A percentile compares a stretch with the other conserved stretches of the same genome.
Evolutionary conservation across 2,113 vertebrate species (phyloP).

Genomic region (Phodopus roborovskii): DNA sequence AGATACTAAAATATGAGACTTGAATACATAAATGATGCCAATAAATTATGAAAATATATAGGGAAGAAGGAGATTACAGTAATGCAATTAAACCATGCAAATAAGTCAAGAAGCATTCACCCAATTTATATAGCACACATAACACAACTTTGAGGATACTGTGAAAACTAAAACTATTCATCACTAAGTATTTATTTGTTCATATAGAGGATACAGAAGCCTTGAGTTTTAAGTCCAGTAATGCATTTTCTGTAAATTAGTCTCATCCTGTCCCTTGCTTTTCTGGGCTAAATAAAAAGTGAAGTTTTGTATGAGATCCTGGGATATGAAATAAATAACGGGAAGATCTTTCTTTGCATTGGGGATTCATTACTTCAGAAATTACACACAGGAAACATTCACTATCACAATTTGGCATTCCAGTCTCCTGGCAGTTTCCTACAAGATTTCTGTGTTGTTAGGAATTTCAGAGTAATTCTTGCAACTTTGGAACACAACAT

Average conservation of each 20-base stretch:
- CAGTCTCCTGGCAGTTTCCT: conserved; percentile 18
- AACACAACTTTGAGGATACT: background rate
- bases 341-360: conserved; percentile 27
- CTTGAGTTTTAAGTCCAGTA: conserved; percentile 3
- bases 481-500: background rate
- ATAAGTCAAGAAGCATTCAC: conserved; percentile 6
- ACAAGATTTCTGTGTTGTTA: background rate
- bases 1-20: background rate
- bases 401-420: background rate
- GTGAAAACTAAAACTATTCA: background rate
- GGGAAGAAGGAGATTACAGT: background rate
- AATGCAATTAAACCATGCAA: conserved; percentile 36
- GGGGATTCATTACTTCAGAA: background rate
- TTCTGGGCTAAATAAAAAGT: background rate
- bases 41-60: conserved; percentile 31
- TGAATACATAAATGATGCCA: background rate
- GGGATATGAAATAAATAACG: background rate
- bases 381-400: background rate
- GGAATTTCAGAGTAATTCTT: conserved; percentile 36
- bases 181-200: background rate
- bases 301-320: background rate
- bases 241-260: conserved; percentile 10
- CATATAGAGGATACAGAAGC: background rate
- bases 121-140: background rate
- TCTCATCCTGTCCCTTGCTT: background rate